Base-by-base conservation (phyloP, 2,113 vertebrate species). In the Macquaria ambigua region DNA sequence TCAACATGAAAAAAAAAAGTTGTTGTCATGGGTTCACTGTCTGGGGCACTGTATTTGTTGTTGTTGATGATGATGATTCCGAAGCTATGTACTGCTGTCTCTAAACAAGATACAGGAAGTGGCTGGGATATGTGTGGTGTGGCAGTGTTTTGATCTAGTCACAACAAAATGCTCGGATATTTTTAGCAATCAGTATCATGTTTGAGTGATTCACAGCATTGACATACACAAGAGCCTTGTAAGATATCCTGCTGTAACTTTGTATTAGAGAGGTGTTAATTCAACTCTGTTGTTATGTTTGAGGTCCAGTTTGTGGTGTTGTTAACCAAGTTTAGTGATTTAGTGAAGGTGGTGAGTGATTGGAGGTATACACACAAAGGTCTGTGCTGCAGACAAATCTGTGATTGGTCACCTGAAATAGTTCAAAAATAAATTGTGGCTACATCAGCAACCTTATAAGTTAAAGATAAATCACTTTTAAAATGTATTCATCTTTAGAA, bases 11-110 rank as follows among this genome's bases (percentile, higher is more conserved):
- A 55, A 46, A 74, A 76, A 16, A 18, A 68, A 34, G 9, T 21
- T 55, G 58, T 21, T 77, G 58, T 67, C 66, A 74, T 75, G 76
- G 63, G 50, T 71, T 90, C 75, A 72, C 46, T 70, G 77, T 90
- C 59, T 77, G 78, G 56, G 16, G 52, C 70, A 39, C 50, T 59
- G 64, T 48, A 52, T 46, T 74, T 85, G 46, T 55, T 63, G 67
- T 18, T 75, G 34, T 25, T 66, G 69, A 43, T 87, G 34, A n/a
- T 50, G 16, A 34, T 63, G 18, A 52, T 55, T 53, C 34, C 31
- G 31, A 80, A 53, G 46, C 34, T 37, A 46, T 63, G 63, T 39
- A 20, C 53, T 46, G 43, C 48, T 67, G 71, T 28, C 31, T 63
- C 23, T 63, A 10, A 55, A 21, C 25, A 50, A 14, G 4, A 64